Conservation (phyloP, 1,140 invertebrate genomes). For the Pollicipes pollicipes region DNA sequence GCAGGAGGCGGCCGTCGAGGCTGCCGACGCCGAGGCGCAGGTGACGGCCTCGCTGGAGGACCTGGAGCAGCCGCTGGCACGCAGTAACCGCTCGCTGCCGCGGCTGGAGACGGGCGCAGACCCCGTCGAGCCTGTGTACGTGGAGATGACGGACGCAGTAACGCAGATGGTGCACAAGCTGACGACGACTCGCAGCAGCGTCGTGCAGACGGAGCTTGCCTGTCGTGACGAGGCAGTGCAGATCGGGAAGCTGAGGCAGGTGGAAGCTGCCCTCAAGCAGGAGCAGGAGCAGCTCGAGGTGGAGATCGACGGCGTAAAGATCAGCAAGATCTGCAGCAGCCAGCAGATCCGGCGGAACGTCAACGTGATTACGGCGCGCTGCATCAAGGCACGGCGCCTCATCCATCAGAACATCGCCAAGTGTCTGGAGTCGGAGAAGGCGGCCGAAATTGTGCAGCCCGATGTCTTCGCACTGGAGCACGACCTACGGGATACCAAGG, state of each 20-base stretch:
- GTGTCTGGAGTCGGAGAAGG: background rate
- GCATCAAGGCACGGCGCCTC: background rate
- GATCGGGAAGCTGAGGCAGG: background rate
- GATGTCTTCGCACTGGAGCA: background rate
- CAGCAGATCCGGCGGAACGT: background rate
- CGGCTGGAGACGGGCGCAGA: background rate
- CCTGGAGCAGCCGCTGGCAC: background rate
- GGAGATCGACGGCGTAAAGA: background rate
- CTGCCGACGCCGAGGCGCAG: background rate
- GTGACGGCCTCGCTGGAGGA: background rate
- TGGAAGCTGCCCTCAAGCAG: background rate
- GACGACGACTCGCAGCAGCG: background rate
- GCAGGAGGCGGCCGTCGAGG: no score
- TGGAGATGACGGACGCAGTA: background rate
- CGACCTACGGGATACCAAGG: background rate
- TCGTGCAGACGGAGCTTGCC: background rate
- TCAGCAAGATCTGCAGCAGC: background rate
- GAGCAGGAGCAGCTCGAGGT: background rate
- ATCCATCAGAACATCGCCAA: background rate
- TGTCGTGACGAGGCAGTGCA: background rate
- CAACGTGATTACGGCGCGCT: background rate
- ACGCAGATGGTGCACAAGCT: background rate
- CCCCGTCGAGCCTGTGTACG: background rate
- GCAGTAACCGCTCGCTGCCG: background rate
- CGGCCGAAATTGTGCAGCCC: background rate